A percentile compares a stretch with the other conserved stretches of the same genome.
phyloP scores from a whole-genome alignment of 2,113 vertebrate species.

The Merops nubicus region DNA sequence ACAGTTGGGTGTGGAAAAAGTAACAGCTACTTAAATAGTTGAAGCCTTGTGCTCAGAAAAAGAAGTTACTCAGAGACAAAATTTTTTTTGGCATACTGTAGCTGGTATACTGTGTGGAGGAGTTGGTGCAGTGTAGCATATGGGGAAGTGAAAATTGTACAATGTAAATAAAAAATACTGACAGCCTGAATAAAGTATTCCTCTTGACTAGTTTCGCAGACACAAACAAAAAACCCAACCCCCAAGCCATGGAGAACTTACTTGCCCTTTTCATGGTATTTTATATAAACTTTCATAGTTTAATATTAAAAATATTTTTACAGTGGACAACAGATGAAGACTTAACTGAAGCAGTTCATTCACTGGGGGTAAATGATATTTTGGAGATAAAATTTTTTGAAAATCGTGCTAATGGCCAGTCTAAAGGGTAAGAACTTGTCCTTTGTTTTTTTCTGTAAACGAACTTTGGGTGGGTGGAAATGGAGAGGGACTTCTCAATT shows the following conservation, averaged over 20 bases:
- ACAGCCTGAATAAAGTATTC: not conserved
- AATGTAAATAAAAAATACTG: not conserved
- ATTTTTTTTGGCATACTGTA: not conserved
- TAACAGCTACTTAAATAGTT: not conserved
- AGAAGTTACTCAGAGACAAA: not conserved
- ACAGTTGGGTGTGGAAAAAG: not conserved
- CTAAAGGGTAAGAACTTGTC: conserved; percentile 88
- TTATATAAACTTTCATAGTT: conserved; percentile 21
- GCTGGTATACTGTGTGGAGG: not conserved
- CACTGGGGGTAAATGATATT: conserved; percentile 94
- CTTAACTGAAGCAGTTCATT: conserved; percentile 95
- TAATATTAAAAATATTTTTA: conserved; percentile 62
- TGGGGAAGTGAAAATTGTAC: not conserved
- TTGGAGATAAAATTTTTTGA: conserved; percentile 99
- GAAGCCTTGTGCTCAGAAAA: not conserved
- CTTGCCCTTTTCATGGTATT: not conserved
- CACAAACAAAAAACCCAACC: not conserved
- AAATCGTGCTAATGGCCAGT: conserved; percentile 98
- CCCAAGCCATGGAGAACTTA: not conserved
- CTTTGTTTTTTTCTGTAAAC: not conserved
- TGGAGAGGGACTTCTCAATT: not conserved
- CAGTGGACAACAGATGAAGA: conserved; percentile 99
- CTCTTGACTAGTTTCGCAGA: not conserved
- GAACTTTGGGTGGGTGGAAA: not conserved
- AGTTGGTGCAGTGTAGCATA: not conserved